Evolutionary conservation across 2,797 vertebrate species (phyloP), one percentile per base, ranked within the genome.

Genomic region (Caiman crocodilus): DNA sequence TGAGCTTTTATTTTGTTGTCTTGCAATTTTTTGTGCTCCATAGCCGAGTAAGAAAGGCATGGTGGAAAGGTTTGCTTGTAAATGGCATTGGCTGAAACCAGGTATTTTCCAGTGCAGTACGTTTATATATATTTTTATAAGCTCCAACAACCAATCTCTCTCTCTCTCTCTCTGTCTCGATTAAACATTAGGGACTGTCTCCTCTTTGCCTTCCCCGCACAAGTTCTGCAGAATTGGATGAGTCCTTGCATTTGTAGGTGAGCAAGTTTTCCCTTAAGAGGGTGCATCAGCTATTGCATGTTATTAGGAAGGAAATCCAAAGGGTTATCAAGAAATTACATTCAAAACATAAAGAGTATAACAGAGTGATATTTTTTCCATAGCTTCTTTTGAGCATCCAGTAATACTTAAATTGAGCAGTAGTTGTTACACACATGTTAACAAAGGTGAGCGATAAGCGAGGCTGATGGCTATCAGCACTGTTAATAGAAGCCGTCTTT

Each of bases 341-440:
- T 14, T 85, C 67, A 82, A 95, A 32, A 85, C 30, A 63, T 91
- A 65, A 50, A 74, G 76, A 96, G 92, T 91, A 85, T 95, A 65
- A 87, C 84, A 87, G 95, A 89, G 8, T 55, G 14, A 32, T 67
- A 35, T 25, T 71, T 12, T 92, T 95, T 93, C 94, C 84, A 78
- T 90, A 65, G 91, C 89, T 90, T 88, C 76, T 87, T 93, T 95
- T 64, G 89, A 95, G 94, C 95, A 96, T 97, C 94, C 93, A 93
- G 91, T 95, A 97, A 82, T 90, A 85, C 90, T 96, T 95, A 94
- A 95, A 92, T 87, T 85, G 92, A 94, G 42, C 81, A 85, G 55
- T 58, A 30, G 80, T 75, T 85, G 88, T 7, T 95, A 57, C 74
- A 13, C 32, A 92, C 67, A 59, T 55, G 79, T 73, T 50, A 50